These are phyloP conservation scores for Schmidtea mediterranea DNA, from an alignment of 1,140 invertebrate genomes.

Conservation along the genomic window DNA sequence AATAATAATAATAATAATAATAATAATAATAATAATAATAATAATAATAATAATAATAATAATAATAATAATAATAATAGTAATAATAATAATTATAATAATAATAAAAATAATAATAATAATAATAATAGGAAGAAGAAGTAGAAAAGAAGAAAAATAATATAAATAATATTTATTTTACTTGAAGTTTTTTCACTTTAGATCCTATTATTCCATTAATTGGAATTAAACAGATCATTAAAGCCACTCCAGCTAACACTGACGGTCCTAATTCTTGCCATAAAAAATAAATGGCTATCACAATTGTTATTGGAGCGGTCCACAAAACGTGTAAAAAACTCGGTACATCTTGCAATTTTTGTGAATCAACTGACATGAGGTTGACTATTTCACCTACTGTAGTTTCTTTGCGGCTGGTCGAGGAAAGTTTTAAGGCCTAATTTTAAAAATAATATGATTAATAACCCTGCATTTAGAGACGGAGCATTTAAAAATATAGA, in stretches of 20 bases:
- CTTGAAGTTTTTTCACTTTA: background rate
- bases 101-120: conserved; percentile 1
- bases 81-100: conserved; percentile 2
- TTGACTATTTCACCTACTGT: conserved; percentile 37
- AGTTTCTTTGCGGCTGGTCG: background rate
- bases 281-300: conserved; percentile 55
- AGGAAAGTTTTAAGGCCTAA: no score
- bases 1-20: no score
- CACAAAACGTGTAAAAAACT: conserved; percentile 74
- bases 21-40: no score
- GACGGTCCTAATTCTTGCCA: conserved; percentile 40
- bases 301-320: conserved; percentile 76
- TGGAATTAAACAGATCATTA: conserved; percentile 28
- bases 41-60: no score
- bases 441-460: no score
- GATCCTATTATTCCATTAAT: conserved; percentile 20
- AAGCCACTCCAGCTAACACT: conserved; percentile 24
- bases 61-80: no score
- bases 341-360: conserved; percentile 28
- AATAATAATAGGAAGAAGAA: background rate
- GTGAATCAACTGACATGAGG: conserved; percentile 33
- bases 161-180: conserved; percentile 36
- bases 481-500: no score
- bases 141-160: no score
- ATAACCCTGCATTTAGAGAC: no score